Evolutionary conservation across 2,113 vertebrate species (phyloP).

Genomic region (Daubentonia madagascariensis): DNA sequence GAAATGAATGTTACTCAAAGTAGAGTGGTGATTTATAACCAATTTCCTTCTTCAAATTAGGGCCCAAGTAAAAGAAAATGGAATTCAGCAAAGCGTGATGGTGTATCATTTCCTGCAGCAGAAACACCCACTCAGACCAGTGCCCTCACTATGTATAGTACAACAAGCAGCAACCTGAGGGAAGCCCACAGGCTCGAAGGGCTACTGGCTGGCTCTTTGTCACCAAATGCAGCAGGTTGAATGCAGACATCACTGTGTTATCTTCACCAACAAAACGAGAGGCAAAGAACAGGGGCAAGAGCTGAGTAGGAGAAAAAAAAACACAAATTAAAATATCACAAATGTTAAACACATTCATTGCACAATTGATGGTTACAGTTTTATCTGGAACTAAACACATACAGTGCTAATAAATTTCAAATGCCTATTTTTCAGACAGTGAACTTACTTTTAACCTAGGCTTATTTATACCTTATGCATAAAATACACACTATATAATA

Average conservation of each 20-base stretch:
- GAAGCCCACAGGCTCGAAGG: constrained; percentile 97
- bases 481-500: constrained; percentile 24
- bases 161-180: constrained; percentile 97
- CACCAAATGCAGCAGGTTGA: constrained; percentile 99
- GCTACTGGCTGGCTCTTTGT: constrained; percentile 98
- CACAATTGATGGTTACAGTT: constrained; percentile 72
- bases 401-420: constrained; percentile 44
- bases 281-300: constrained; percentile 87
- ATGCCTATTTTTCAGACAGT: constrained; percentile 4
- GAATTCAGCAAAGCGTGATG: constrained; percentile 56
- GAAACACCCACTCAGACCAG: constrained; percentile 84
- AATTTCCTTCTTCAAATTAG: constrained; percentile 72
- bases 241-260: constrained; percentile 97
- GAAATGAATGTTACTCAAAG: constrained; percentile 55
- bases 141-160: constrained; percentile 82
- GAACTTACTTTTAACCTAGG: neutral
- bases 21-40: constrained; percentile 58
- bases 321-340: constrained; percentile 84
- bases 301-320: constrained; percentile 88
- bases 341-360: constrained; percentile 77
- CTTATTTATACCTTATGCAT: constrained; percentile 23
- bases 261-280: constrained; percentile 89
- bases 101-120: constrained; percentile 85
- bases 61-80: constrained; percentile 71
- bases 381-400: constrained; percentile 39